Evolutionary conservation across 2,888 invertebrate species (phyloP).

Genomic region (Stenchaetothrips biformis): DNA sequence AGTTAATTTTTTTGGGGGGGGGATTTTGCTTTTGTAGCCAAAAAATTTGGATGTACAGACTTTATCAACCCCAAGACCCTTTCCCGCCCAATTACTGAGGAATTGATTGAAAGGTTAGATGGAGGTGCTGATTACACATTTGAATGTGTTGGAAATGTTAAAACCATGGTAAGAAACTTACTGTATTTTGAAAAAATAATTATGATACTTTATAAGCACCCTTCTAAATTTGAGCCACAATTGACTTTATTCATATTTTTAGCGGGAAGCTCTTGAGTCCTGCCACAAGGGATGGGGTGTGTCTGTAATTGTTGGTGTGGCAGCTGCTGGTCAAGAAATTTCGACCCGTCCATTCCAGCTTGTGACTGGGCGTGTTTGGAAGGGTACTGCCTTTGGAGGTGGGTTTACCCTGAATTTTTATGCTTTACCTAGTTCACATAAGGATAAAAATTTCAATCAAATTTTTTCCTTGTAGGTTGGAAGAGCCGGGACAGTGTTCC

Average conservation of each 20-base stretch:
- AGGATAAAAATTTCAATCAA: background rate
- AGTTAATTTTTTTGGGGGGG: conserved; percentile 23
- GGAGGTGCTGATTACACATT: conserved; percentile 97
- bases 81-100: conserved; percentile 76
- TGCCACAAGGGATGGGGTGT: conserved; percentile 98
- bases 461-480: conserved; percentile 56
- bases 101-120: conserved; percentile 82
- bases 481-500: conserved; percentile 95
- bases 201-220: background rate
- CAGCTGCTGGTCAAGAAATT: conserved; percentile 92
- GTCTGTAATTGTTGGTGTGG: conserved; percentile 94
- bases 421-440: background rate
- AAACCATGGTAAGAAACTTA: conserved; percentile 57
- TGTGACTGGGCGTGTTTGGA: conserved; percentile 96
- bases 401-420: conserved; percentile 28
- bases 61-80: conserved; percentile 89
- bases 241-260: conserved; percentile 32
- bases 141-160: conserved; percentile 94
- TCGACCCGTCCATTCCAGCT: conserved; percentile 96
- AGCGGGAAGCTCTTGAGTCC: conserved; percentile 70
- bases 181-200: background rate
- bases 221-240: background rate
- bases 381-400: conserved; percentile 89
- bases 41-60: conserved; percentile 88
- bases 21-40: conserved; percentile 52